Evolutionary conservation across 2,888 invertebrate genomes (phyloP), one percentile per base, ranked within the genome.

Genomic region (Nomada fabriciana): DNA sequence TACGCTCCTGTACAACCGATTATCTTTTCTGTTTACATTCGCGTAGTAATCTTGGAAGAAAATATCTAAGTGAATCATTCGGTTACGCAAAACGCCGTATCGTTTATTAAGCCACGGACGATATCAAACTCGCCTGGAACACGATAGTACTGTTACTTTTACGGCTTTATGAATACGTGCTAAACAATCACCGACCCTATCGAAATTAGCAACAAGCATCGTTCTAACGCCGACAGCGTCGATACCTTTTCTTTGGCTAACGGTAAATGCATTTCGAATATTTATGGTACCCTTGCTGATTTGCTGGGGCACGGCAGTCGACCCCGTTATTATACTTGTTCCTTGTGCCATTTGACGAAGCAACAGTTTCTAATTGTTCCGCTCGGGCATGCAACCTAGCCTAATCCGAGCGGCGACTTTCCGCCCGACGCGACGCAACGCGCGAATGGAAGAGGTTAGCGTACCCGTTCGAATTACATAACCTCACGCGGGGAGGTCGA

Each of bases 321-420:
- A 83, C 79, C 82, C 83, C 87, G 87, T 90, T 89, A 84, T 36
- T 36, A 36, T 36, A 36, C 60, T 36, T 23, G 65, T 55, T 59
- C 61, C 63, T 78, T 77, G 73, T 36, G 68, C 72, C 79, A 60
- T 65, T 80, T 53, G 65, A 77, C 83, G 84, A 83, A 81, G 86
- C 85, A 89, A 89, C 86, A 85, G 85, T 86, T 88, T 88, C 85
- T 89, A 89, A 90, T 90, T 84, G 86, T 89, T 85, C 80, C 84
- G 85, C 79, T 84, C 65, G 63, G 75, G 52, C 76, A 72, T 80
- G 83, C 86, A 87, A 81, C 80, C 83, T 85, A 86, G 77, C 80
- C 76, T 86, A 80, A 78, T 69, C 57, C 55, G 63, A 55, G 29
- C n/a, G 42, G 50, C 43, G 63, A 70, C 70, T 82, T 79, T 82